A percentile compares a stretch with the other conserved stretches of the same genome.
Evolutionary conservation across 2,797 vertebrate genomes (phyloP).

Genomic region (Coregonus suidteri): DNA sequence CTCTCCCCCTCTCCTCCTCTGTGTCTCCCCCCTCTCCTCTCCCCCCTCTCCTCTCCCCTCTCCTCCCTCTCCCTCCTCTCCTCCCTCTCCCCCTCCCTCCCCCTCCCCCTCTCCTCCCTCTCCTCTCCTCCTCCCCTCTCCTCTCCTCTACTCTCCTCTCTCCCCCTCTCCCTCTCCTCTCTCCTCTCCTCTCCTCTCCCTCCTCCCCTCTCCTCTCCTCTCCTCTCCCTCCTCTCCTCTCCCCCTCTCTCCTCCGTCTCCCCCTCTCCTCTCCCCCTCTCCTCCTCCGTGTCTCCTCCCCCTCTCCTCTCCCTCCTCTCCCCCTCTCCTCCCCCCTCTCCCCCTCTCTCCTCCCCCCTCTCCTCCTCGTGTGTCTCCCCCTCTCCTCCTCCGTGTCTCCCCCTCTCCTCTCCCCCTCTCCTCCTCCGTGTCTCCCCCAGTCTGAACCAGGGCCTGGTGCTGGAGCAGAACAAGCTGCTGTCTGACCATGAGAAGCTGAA

Average conservation of each 20-base stretch:
- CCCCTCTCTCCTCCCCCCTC: background rate
- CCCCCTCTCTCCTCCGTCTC: background rate
- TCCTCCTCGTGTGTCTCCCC: no score
- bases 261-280: no score
- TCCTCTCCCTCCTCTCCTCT: no score
- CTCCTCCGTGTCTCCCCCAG: conserved; percentile 55
- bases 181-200: no score
- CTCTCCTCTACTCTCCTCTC: background rate
- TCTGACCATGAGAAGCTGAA: conserved; percentile 87
- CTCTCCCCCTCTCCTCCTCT: background rate
- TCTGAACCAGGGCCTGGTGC: conserved; percentile 86
- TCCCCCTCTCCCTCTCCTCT: no score
- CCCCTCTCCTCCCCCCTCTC: no score
- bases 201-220: background rate
- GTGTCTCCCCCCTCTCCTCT: background rate
- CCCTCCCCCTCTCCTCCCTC: background rate
- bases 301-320: background rate
- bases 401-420: background rate
- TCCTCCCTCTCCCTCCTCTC: background rate
- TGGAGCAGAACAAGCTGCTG: conserved; percentile 85
- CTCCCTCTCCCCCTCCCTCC: background rate
- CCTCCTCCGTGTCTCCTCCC: background rate
- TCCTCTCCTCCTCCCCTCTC: background rate
- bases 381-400: background rate
- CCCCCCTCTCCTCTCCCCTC: no score